Evolutionary conservation across 2,797 vertebrate species (phyloP), one percentile per base, ranked within the genome.

Genomic region (Squalus acanthias): DNA sequence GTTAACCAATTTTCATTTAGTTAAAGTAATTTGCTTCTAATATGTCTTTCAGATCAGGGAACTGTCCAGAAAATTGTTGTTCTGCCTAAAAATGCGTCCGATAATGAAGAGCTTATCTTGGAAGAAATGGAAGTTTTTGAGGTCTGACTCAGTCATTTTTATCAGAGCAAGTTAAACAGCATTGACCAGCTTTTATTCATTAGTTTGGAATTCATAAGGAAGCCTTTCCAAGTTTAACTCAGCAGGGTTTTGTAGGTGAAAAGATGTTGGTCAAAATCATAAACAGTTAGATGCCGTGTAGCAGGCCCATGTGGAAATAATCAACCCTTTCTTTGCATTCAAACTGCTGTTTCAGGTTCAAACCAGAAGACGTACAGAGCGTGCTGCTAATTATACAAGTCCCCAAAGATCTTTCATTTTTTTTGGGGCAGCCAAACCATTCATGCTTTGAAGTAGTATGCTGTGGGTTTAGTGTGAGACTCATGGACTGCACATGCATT

Each of bases 61-160:
- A 99, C 98, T 0, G 97, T 99, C 74, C 99, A 99, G 97, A 99
- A 99, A 98, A 98, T 99, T 96, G 99, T 99, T 1, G 98, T 99
- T 22, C 98, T 99, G 96, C 99, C 99, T 0, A 98, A 97, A 87
- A 99, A 99, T 96, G 98, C 98, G 69, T 99, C 99, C 91, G 97
- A 98, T 97, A 98, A 98, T 22, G 98, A 99, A 94, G 99, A 99
- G 96, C 98, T 99, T 97, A 99, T 99, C 97, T 98, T 99, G 97
- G 99, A 99, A 98, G 99, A 99, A 97, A 96, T 99, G 98, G 98
- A 99, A 97, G 99, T 99, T 97, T 99, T 99, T 98, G 98, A 99
- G 99, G 99, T 99, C 97, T 97, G 98, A 96, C 72, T 97, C 97
- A 93, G 93, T 96, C 50, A 2, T 50, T 95, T 70, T 29, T 74